A percentile compares a stretch with the other conserved stretches of the same genome.
Conservation (phyloP, 2,888 invertebrate genomes). For the Drymonia ruficornis region DNA sequence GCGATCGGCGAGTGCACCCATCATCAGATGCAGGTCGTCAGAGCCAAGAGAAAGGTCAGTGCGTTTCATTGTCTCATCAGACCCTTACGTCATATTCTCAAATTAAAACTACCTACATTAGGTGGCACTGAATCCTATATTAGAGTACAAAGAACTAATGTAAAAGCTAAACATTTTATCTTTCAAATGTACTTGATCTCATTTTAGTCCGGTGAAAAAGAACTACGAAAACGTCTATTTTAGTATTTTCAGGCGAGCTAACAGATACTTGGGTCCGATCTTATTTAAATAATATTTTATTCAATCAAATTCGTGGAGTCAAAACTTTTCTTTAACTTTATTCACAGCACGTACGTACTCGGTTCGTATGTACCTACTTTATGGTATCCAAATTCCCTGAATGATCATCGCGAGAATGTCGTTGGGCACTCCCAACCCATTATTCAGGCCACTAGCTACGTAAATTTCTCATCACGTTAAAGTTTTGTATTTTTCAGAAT, state of each 20-base stretch:
- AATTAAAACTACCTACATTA: too few relatives aligned
- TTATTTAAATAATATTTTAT: too few relatives aligned
- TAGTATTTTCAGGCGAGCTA: too few relatives aligned
- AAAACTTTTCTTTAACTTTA: neutral
- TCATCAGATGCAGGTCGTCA: slow-evolving; percentile 92
- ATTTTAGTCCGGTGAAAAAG: too few relatives aligned
- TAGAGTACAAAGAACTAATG: too few relatives aligned
- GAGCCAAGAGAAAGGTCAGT: slow-evolving; percentile 92
- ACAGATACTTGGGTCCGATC: too few relatives aligned
- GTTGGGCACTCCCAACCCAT: slow-evolving; percentile 8
- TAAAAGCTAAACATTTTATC: too few relatives aligned
- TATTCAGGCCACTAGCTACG: neutral
- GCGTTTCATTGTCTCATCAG: neutral
- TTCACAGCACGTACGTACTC: slow-evolving; percentile 10
- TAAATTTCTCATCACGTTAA: slow-evolving; percentile 5
- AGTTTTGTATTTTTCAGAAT: neutral
- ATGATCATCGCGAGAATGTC: slow-evolving; percentile 2
- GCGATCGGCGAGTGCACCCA: slow-evolving; percentile 95
- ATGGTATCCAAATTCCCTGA: slow-evolving; percentile 2
- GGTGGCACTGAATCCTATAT: too few relatives aligned
- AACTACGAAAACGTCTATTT: too few relatives aligned
- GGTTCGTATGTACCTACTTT: slow-evolving; percentile 11
- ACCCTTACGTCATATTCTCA: too few relatives aligned
- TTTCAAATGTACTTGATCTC: too few relatives aligned
- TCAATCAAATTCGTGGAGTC: neutral